phyloP scores from a whole-genome alignment of 2,113 vertebrate species.

The Meles meles region DNA sequence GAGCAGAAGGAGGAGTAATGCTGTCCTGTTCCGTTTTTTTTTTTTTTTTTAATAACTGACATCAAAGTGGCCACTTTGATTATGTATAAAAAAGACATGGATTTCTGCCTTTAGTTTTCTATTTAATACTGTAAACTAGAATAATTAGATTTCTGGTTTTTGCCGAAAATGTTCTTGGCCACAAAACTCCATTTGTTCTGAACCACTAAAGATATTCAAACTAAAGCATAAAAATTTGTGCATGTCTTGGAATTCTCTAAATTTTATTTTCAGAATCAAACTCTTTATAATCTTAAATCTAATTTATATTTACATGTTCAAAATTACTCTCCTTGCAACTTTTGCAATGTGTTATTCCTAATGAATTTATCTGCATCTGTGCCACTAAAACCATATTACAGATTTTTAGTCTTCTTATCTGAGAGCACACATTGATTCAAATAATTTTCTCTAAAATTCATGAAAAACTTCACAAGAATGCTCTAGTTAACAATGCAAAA shows the following conservation, averaged over 20 bases:
- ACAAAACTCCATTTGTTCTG: neutral
- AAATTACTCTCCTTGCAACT: neutral
- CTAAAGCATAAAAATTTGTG: neutral
- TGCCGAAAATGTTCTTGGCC: neutral
- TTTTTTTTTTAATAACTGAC: neutral
- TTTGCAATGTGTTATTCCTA: neutral
- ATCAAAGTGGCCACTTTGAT: neutral
- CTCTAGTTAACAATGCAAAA: neutral
- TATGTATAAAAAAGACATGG: neutral
- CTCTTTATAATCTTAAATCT: neutral
- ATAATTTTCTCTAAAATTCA: neutral
- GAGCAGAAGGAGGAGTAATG: rapidly evolving
- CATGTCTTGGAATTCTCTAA: neutral
- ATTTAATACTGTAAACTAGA: neutral
- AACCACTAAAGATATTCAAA: neutral
- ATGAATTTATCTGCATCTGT: neutral
- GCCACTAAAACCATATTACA: neutral
- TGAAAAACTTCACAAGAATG: neutral
- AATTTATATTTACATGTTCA: neutral
- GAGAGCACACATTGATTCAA: neutral
- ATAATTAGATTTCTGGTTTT: neutral
- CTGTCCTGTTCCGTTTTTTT: rapidly evolving
- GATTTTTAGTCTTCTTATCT: neutral
- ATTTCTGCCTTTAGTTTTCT: neutral
- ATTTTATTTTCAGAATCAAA: neutral